Base-by-base conservation (phyloP, 1,140 invertebrate species). In the Piezodorus guildinii region DNA sequence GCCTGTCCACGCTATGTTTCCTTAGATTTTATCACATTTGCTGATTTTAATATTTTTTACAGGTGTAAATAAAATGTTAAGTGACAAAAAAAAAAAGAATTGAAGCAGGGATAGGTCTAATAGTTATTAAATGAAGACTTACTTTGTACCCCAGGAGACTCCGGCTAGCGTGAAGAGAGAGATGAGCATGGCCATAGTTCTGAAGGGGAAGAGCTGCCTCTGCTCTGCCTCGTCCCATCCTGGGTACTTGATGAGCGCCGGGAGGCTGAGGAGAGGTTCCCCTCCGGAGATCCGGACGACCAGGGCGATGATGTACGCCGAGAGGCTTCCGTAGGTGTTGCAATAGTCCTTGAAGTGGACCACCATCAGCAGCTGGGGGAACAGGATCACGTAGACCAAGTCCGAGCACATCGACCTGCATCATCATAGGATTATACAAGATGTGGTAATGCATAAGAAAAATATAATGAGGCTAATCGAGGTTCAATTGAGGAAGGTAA, bases 291-390 rank as follows among this genome's bases (percentile, higher is more conserved):
- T 74, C 1, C 96, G 80, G 25, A 98, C 85, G 30, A 92, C 67
- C 45, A 97, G 81, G 0, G 94, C 95, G 65, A 96, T 81, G 64
- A 94, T 83, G 73, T 96, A 96, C 0, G 90, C 91, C 1, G 86
- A 78, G 27, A 98, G 76, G 23, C 94, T 97, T 23, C 96, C 96
- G 74, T 98, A 98, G 0, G 95, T 97, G 78, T 98, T 98, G 77
- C 90, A 93, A 72, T 91, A 80, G 51, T 87, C 80, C 74, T 92
- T 90, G 75, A 94, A 93, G 77, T 98, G 94, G 6, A 98, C 92
- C 67, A 98, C 95, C 85, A 93, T 95, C 58, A 97, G 80, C n/a
- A 99, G 82, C 77, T 96, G 94, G 0, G 96, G 96, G 76, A 98
- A 98, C 62, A 99, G 82, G 71, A 99, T 96, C 61, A 96, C 93